A percentile compares a stretch with the other conserved stretches of the same genome.
Evolutionary conservation across 2,113 vertebrate genomes (phyloP).

Genomic region (Campylorhamphus procurvoides): DNA sequence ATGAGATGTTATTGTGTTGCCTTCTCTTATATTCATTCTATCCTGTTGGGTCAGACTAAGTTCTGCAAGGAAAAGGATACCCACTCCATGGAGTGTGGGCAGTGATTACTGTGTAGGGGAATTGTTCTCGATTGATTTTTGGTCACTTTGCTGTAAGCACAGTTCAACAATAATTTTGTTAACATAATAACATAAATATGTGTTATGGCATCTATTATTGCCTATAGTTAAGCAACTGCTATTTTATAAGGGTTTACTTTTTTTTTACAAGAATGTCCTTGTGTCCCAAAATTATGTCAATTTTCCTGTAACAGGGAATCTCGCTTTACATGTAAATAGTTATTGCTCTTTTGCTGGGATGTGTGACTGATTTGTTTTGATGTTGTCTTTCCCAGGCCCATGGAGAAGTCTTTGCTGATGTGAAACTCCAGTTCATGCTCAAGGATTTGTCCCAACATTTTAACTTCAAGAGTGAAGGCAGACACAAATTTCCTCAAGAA

Average conservation of each 20-base stretch:
- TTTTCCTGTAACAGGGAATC: not conserved
- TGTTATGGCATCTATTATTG: not conserved
- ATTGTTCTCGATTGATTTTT: not conserved
- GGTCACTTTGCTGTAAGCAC: not conserved
- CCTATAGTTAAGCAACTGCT: not conserved
- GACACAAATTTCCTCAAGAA: not conserved
- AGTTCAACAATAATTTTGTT: not conserved
- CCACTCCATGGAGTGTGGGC: not conserved
- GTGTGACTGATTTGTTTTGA: not conserved
- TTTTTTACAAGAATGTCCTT: not conserved
- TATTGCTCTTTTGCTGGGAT: not conserved
- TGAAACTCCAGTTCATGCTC: not conserved
- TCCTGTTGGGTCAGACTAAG: not conserved
- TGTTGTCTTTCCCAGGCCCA: not conserved
- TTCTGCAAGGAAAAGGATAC: not conserved
- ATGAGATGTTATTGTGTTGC: not conserved
- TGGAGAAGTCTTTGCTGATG: not conserved
- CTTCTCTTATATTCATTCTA: not conserved
- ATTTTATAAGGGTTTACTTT: not conserved
- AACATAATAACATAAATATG: not conserved
- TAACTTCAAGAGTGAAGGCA: not conserved
- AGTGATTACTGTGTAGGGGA: not conserved
- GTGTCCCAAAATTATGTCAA: not conserved
- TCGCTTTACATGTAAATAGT: not conserved
- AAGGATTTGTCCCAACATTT: not conserved